Conservation (phyloP, 2,113 vertebrate genomes). For the Amblyornis subalaris region DNA sequence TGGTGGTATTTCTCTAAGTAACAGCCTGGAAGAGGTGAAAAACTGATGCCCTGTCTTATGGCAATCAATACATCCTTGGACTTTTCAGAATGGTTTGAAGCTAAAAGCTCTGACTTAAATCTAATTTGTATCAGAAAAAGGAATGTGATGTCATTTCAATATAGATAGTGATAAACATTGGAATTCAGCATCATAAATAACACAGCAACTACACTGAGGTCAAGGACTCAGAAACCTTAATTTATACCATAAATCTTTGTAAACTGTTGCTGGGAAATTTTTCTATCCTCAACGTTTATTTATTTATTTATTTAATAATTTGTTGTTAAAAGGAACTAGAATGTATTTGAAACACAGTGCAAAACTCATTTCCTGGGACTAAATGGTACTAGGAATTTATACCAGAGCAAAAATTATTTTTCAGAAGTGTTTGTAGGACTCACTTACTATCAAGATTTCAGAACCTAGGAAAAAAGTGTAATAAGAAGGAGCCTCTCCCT, state of each 20-base stretch:
- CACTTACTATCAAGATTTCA: not conserved
- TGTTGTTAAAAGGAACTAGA: not conserved
- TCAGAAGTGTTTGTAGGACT: not conserved
- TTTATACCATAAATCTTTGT: not conserved
- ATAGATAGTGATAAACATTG: not conserved
- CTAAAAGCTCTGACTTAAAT: not conserved
- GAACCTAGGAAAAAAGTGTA: not conserved
- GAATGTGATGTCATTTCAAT: not conserved
- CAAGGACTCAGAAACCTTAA: not conserved
- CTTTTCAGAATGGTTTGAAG: not conserved
- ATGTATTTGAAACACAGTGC: not conserved
- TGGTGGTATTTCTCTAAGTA: not conserved
- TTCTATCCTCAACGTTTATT: not conserved
- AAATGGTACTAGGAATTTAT: not conserved
- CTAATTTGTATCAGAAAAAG: slow-evolving; percentile 11
- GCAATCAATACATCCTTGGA: not conserved
- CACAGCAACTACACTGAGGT: not conserved
- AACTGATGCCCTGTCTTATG: not conserved
- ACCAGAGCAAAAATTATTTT: not conserved
- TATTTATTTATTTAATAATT: not conserved
- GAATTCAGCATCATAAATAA: not conserved
- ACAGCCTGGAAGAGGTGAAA: not conserved
- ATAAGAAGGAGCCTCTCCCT: not conserved
- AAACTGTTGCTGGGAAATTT: not conserved
- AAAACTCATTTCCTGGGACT: not conserved